A percentile compares a stretch with the other conserved stretches of the same genome.
These are phyloP conservation scores for Icerya purchasi DNA, from an alignment of 2,888 invertebrate species.

Conservation along the genomic window DNA sequence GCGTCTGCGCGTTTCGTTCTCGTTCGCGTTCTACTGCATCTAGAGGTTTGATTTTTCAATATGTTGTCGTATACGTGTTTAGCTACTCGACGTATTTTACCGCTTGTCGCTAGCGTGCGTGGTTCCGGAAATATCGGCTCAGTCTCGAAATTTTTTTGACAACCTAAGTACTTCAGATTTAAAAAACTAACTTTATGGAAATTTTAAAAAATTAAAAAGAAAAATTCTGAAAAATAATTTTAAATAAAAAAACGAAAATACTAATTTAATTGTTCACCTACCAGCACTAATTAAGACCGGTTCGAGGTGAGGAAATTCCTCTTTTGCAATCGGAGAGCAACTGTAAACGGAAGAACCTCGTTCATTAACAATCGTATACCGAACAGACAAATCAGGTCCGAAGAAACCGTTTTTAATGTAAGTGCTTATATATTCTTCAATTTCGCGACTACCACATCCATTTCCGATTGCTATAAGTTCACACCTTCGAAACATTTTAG, in stretches of 20 bases:
- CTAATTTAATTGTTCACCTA: slow-evolving; percentile 21
- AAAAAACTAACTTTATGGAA: no score
- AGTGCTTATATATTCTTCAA: slow-evolving; percentile 47
- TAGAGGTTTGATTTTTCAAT: no score
- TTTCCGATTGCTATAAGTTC: slow-evolving; percentile 73
- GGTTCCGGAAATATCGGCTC: no score
- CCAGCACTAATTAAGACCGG: slow-evolving; percentile 59
- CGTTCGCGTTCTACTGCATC: no score
- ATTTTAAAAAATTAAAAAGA: no score
- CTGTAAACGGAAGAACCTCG: slow-evolving; percentile 85
- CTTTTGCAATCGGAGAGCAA: slow-evolving; percentile 55
- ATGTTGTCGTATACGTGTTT: no score
- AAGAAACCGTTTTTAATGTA: slow-evolving; percentile 36
- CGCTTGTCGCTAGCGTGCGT: no score
- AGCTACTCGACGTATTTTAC: no score
- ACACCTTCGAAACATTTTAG: no score
- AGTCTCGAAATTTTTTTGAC: no score
- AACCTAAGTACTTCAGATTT: no score
- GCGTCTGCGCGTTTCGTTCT: no score
- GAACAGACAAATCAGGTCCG: slow-evolving; percentile 32
- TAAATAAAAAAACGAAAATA: slow-evolving; percentile 6
- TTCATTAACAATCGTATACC: slow-evolving; percentile 68
- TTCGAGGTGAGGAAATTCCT: slow-evolving; percentile 66
- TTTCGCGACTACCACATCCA: slow-evolving; percentile 74
- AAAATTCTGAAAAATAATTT: background rate